phyloP scores from a whole-genome alignment of 2,113 vertebrate species.

The Bubo bubo region DNA sequence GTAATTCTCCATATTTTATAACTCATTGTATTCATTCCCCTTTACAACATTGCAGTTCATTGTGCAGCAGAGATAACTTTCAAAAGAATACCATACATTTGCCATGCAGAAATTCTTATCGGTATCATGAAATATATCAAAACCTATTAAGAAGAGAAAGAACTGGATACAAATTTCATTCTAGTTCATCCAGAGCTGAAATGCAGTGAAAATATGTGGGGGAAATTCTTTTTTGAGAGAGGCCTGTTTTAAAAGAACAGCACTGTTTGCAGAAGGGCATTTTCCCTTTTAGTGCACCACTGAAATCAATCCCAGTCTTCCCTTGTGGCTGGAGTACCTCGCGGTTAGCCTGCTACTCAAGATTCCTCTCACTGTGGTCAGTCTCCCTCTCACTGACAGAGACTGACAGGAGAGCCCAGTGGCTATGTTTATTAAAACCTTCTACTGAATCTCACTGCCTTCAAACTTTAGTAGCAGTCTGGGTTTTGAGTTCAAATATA shows the following conservation, averaged over 20 bases:
- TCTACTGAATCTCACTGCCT: background rate
- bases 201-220: background rate
- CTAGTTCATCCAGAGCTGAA: background rate
- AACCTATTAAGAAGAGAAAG: conserved; percentile 39
- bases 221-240: background rate
- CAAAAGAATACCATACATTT: background rate
- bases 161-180: background rate
- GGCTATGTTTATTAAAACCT: background rate
- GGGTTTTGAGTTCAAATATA: background rate
- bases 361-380: background rate
- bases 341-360: background rate
- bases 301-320: background rate
- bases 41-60: background rate
- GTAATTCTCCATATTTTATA: background rate
- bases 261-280: background rate
- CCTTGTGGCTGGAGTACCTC: background rate
- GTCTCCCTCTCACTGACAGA: background rate
- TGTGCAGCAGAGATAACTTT: conserved; percentile 45
- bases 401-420: background rate
- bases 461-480: background rate
- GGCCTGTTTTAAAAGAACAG: background rate
- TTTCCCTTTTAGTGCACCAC: background rate
- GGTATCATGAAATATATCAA: background rate
- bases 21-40: background rate
- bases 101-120: background rate